Base-by-base conservation (phyloP, 2,113 vertebrate species). In the Vulpes vulpes region DNA sequence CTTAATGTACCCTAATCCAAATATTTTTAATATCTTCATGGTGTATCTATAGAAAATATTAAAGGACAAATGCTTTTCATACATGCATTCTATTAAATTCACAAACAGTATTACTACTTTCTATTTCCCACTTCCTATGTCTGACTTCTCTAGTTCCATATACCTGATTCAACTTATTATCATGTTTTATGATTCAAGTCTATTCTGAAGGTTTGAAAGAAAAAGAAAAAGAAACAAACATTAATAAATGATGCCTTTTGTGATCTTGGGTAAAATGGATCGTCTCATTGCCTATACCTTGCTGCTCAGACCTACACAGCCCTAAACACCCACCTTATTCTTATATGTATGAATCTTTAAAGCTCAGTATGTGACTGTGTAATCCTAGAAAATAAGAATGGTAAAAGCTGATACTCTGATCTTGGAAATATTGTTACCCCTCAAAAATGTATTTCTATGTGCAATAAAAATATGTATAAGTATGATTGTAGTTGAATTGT, bases 1-100 rank as follows among this genome's bases (percentile, higher is more conserved):
- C 53, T 86, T 91, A 86, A 14, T 59, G 30, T 32, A 82, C 19
- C 7, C 2, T 81, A 57, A 89, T 8, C 32, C 11, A n/a, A 73
- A 89, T 25, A 60, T 62, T 79, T 93, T 82, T 8, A 93, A 19
- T 64, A 62, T 55, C 27, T 88, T 71, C 55, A 74, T 89, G 11
- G 3, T 62, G 16, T 73, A 43, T 16, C 78, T 67, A 30, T 30
- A 57, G 27, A 76, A 89, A 76, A 87, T 83, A 86, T 49, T 97
- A 43, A 74, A 83, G 27, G 17, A 57, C 5, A 85, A 74, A 62
- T 89, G 14, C 0, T 83, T 3, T 19, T 6, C 0, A 85, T 69
- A 62, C 0, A 62, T 87, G 12, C 0, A 22, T 93, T 86, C 85
- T 60, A 79, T 89, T 93, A 32, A 17, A 73, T 35, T 35, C 0